Percentiles rank a stretch among this genome's conserved stretches.
Evolutionary conservation across 1,140 invertebrate species (phyloP).

Genomic region (Dinoponera quadriceps): DNA sequence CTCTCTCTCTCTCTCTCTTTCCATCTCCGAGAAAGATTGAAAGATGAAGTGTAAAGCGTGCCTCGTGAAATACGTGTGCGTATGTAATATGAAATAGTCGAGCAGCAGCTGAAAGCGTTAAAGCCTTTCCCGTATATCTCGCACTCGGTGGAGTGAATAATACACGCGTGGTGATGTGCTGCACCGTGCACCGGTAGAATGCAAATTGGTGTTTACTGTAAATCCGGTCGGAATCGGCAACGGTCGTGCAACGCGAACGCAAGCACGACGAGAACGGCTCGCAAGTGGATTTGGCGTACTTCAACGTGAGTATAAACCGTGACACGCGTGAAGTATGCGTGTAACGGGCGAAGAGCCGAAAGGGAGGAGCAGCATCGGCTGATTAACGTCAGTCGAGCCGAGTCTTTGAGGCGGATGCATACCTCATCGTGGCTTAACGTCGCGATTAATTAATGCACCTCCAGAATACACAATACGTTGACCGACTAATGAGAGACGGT

Average conservation of each 20-base stretch:
- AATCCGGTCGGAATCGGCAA: constrained; percentile 34
- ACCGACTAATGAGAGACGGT: not conserved
- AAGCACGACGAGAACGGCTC: constrained; percentile 24
- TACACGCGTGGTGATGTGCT: constrained; percentile 38
- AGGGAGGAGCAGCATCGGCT: not conserved
- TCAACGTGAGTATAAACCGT: constrained; percentile 49
- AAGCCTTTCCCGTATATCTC: constrained; percentile 30
- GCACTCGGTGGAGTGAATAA: not conserved
- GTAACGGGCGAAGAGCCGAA: not conserved
- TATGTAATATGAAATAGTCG: not conserved
- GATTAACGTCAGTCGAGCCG: constrained; percentile 9
- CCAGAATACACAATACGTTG: not conserved
- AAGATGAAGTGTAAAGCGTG: not conserved
- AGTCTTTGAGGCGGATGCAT: not conserved
- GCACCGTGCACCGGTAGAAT: constrained; percentile 43
- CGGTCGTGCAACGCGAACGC: not conserved
- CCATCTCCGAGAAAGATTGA: constrained; percentile 21
- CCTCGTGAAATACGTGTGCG: constrained; percentile 23
- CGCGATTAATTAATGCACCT: not conserved
- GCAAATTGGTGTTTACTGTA: constrained; percentile 45
- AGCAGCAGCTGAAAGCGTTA: constrained; percentile 52
- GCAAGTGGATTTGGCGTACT: constrained; percentile 25
- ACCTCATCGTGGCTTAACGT: not conserved
- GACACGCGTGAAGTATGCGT: not conserved
- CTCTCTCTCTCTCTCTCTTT: not conserved